Evolutionary conservation across 1,140 invertebrate genomes (phyloP), one percentile per base, ranked within the genome.

Genomic region (Nylanderia fulva): DNA sequence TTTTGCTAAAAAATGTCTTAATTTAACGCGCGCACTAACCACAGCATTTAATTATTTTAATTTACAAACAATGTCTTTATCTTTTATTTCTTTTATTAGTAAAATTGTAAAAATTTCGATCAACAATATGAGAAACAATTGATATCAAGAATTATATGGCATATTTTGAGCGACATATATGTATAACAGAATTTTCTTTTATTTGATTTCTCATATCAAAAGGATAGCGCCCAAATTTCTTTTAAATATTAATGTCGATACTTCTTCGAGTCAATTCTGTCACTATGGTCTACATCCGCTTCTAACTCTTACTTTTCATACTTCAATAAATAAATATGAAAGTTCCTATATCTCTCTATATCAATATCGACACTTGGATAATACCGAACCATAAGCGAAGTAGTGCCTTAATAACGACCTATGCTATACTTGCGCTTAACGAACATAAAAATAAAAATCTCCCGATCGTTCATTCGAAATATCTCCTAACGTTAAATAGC

Each of bases 161-260:
- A 56, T n/a, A 29, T 74, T n/a, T 58, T 18, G 13, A 21, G 48
- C 27, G 21, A 15, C 13, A 21, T 2, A 15, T 39, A 74, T 56
- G 33, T 13, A 56, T 54, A n/a, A 60, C 8, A 60, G 52, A 74
- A 74, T 60, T 74, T 74, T 74, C 58, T 52, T 58, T 74, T 74
- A 74, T 52, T 58, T 58, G 39, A 74, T 33, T 74, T 58, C 54
- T 52, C 36, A 74, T 74, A 60, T 74, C 52, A 60, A 48, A 48
- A 39, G 33, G n/a, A 74, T 27, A 71, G 6, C 5, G 29, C 6
- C 9, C 52, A 18, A 18, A 27, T 27, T 18, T 75, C 33, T 42
- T 75, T 24, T 75, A 76, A 64, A 76, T 48, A 77, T 77, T 21
- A 64, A 66, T 68, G 24, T 52, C 27, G 29, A 77, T 77, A 66